Evolutionary conservation across 2,113 vertebrate genomes (phyloP).

Genomic region (Oncorhynchus keta): DNA sequence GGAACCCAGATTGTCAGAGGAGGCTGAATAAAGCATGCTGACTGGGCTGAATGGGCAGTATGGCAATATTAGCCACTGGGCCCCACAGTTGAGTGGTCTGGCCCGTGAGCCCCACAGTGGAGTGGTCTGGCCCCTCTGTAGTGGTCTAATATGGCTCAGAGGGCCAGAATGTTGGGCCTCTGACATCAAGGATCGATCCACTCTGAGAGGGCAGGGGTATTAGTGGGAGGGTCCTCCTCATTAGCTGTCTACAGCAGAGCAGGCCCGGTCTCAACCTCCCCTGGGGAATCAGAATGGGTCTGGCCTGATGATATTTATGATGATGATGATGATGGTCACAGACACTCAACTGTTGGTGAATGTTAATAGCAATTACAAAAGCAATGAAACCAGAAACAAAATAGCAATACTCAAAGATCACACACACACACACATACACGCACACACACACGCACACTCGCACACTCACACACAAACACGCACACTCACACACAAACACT

Average conservation of each 20-base stretch:
- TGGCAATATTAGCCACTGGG: neutral
- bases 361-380: neutral
- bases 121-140: too few relatives aligned
- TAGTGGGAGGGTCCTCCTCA: slow-evolving; percentile 57
- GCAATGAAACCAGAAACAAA: slow-evolving; percentile 30
- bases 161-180: slow-evolving; percentile 60
- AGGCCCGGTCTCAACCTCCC: slow-evolving; percentile 59
- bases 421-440: slow-evolving; percentile 8
- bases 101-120: too few relatives aligned
- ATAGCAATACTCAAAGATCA: slow-evolving; percentile 16
- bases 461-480: neutral
- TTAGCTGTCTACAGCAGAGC: slow-evolving; percentile 60
- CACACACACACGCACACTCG: neutral
- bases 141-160: slow-evolving; percentile 28
- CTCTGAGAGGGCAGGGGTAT: slow-evolving; percentile 23
- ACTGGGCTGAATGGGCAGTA: neutral
- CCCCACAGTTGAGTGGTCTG: slow-evolving; percentile 26
- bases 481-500: too few relatives aligned
- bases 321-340: slow-evolving; percentile 4
- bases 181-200: slow-evolving; percentile 70
- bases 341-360: slow-evolving; percentile 25
- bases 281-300: slow-evolving; percentile 53
- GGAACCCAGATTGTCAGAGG: neutral
- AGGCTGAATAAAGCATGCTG: neutral
- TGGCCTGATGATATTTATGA: slow-evolving; percentile 23